Conservation (phyloP, 2,797 vertebrate genomes). For the Falco biarmicus region DNA sequence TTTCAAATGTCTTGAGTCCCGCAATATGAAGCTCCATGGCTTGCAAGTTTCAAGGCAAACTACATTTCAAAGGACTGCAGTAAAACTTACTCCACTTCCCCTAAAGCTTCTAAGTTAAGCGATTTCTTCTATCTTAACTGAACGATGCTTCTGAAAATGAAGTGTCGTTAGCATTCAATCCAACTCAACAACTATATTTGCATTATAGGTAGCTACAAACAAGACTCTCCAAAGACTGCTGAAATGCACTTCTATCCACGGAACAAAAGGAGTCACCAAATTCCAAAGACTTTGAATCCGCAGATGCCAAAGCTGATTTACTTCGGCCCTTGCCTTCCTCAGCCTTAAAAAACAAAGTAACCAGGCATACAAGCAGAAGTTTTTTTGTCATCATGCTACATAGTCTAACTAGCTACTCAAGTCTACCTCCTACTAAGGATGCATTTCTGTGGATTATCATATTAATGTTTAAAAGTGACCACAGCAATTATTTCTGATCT, state of each 20-base stretch:
- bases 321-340: background rate
- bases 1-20: background rate
- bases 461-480: background rate
- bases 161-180: background rate
- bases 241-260: background rate
- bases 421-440: background rate
- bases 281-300: background rate
- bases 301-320: background rate
- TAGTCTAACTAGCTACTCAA: background rate
- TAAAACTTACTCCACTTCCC: background rate
- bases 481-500: background rate
- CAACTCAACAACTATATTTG: background rate
- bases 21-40: background rate
- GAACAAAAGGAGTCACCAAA: background rate
- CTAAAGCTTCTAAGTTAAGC: background rate
- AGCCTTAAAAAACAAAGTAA: background rate
- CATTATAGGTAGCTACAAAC: background rate
- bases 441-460: background rate
- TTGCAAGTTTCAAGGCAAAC: background rate
- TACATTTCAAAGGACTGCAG: background rate
- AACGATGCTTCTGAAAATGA: slow-evolving; percentile 24
- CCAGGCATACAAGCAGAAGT: background rate
- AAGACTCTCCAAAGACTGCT: background rate
- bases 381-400: background rate
- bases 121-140: background rate